Base-by-base conservation (phyloP, 92 coral and sea anemone genomes). In the Nematostella vectensis region DNA sequence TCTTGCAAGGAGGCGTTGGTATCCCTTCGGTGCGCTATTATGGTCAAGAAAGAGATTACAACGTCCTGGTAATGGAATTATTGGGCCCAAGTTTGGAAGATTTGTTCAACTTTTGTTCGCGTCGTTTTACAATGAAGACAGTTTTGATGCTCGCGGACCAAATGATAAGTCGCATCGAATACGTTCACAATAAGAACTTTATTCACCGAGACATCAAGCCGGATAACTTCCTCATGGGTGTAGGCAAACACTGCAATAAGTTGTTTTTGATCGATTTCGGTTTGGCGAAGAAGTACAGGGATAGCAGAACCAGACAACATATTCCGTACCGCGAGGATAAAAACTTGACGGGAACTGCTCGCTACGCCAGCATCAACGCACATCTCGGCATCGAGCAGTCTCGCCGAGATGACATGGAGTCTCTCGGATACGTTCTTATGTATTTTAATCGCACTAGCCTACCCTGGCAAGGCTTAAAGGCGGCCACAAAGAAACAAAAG, bases 71-170 rank as follows among this genome's bases (percentile, higher is more conserved):
- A 18, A 86, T 93, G 87, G 99, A 93, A 58, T 79, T 93, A 3
- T 81, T 93, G 22, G 99, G 99, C 19, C 99, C 99, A 10, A 93
- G 99, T 71, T 66, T 93, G 66, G 99, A 93, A 47, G 99, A 93
- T 58, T 85, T 93, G 47, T 93, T 93, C 79, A 93, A 93, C 72
- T 93, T 93, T 62, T 93, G 99, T 71, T 93, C 99, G 62, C 91
- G 99, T 67, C 99, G 99, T 42, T 93, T 93, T 69, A 93, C 99
- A 48, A 93, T 93, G 99, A 93, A 93, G 83, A 93, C 99, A 39
- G 99, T 93, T 27, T 70, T 93, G 45, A 93, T 93, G 99, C 57
- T 93, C 42, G 99, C 99, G 48, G 99, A 93, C 87, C 99, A 93
- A 72, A 93, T 93, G 99, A 87, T 93, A 37, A 87, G 98, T 62